phyloP scores from a whole-genome alignment of 2,797 vertebrate genomes.

The Pterois miles region DNA sequence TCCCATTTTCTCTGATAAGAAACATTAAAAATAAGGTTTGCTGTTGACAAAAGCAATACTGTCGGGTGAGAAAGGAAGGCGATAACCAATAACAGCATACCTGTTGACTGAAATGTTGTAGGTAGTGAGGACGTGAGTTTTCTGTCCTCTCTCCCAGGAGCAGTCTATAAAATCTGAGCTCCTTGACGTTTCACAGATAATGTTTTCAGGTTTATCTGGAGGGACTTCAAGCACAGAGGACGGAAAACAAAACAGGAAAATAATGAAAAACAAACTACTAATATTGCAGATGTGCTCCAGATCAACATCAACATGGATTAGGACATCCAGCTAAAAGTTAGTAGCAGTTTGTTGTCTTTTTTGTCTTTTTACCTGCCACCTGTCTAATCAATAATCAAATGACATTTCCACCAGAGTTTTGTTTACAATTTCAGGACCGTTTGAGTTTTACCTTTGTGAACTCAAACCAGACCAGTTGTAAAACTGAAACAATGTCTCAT shows the following conservation, averaged over 20 bases:
- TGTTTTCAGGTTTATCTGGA: conserved; percentile 73
- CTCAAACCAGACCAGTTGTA: too few relatives aligned
- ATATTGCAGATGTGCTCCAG: too few relatives aligned
- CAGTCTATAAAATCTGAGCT: conserved; percentile 69
- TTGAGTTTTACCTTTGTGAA: too few relatives aligned
- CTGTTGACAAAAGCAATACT: not conserved
- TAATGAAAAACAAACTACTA: not conserved
- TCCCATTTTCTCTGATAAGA: conserved; percentile 60
- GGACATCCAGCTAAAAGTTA: too few relatives aligned
- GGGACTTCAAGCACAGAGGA: conserved; percentile 62
- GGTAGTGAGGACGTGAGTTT: conserved; percentile 65
- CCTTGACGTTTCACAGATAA: conserved; percentile 70
- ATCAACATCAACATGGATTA: too few relatives aligned
- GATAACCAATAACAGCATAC: conserved; percentile 42
- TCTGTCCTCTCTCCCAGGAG: conserved; percentile 66
- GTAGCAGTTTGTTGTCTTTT: too few relatives aligned
- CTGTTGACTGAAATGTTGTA: conserved; percentile 72
- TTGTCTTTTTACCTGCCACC: too few relatives aligned
- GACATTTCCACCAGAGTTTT: too few relatives aligned
- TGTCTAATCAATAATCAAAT: too few relatives aligned
- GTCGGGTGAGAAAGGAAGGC: not conserved
- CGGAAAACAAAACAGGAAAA: not conserved
- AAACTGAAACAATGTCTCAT: too few relatives aligned
- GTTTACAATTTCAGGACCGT: too few relatives aligned
- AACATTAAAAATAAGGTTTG: not conserved